Percentiles rank a stretch among this genome's conserved stretches.
Evolutionary conservation across 2,888 invertebrate genomes (phyloP).

Genomic region (Amphiduros pacificus): DNA sequence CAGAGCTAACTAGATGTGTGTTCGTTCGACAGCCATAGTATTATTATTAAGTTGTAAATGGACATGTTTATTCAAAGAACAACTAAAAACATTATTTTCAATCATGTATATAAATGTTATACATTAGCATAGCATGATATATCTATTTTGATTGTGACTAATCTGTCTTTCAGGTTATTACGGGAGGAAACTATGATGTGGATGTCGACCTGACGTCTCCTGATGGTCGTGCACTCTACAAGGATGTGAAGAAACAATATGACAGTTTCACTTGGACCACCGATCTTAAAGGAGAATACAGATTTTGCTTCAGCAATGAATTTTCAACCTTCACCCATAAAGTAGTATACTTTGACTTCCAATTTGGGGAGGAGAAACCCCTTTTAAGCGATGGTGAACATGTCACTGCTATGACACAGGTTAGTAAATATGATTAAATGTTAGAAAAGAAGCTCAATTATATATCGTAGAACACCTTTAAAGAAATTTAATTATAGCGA

Average conservation of each 20-base stretch:
- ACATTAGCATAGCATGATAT: too few species aligned
- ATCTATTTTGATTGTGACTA: neutral
- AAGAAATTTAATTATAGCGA: too few species aligned
- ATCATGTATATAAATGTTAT: too few species aligned
- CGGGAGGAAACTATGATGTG: conserved; percentile 98
- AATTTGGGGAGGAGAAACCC: conserved; percentile 84
- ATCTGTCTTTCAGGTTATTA: conserved; percentile 78
- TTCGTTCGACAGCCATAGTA: too few species aligned
- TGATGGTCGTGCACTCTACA: conserved; percentile 83
- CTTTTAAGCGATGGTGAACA: conserved; percentile 63
- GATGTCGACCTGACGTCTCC: conserved; percentile 90
- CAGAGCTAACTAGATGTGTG: too few species aligned
- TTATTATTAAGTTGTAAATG: too few species aligned
- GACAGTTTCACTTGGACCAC: conserved; percentile 77
- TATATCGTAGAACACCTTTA: too few species aligned
- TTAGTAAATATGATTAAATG: conserved; percentile 32
- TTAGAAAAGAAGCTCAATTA: too few species aligned
- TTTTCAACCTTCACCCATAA: conserved; percentile 99
- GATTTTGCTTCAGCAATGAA: conserved; percentile 89
- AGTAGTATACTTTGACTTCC: conserved; percentile 96
- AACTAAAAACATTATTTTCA: too few species aligned
- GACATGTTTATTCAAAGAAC: too few species aligned
- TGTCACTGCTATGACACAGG: conserved; percentile 81
- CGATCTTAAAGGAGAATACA: conserved; percentile 47
- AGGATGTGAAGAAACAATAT: conserved; percentile 90